phyloP scores from a whole-genome alignment of 2,888 invertebrate species.

The Clunio marinus region DNA sequence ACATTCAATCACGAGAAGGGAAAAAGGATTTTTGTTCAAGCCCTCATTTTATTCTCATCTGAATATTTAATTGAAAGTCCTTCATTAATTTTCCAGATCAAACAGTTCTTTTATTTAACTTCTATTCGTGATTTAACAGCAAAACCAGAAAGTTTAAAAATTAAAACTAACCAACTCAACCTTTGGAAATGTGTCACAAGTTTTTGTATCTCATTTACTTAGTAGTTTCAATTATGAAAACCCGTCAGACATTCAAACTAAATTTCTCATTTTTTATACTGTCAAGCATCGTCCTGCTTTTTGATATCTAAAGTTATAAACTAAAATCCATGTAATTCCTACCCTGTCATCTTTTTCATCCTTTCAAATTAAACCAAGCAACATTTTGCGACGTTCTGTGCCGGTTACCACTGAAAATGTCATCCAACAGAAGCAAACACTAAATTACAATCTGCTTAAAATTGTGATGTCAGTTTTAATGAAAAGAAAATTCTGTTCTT shows the following conservation, averaged over 20 bases:
- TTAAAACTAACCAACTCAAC: too few species aligned
- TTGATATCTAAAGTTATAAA: constrained; percentile 41
- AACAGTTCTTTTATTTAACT: too few species aligned
- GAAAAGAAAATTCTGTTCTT: constrained; percentile 6
- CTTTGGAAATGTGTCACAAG: constrained; percentile 36
- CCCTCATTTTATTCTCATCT: neutral
- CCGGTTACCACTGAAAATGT: constrained; percentile 15
- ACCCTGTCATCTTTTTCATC: constrained; percentile 34
- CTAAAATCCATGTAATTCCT: constrained; percentile 40
- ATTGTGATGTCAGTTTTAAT: constrained; percentile 34
- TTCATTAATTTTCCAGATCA: constrained; percentile 38
- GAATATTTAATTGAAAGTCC: constrained; percentile 34
- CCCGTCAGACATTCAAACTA: too few species aligned
- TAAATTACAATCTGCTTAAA: constrained; percentile 39
- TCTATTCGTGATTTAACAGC: too few species aligned
- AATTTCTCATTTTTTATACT: neutral
- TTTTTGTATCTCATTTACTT: too few species aligned
- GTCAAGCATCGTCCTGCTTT: neutral
- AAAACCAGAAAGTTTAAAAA: too few species aligned
- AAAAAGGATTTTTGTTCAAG: neutral
- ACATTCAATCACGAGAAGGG: neutral
- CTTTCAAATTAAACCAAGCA: neutral
- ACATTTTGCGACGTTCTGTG: neutral
- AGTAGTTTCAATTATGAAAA: too few species aligned
- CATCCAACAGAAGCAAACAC: constrained; percentile 13